Evolutionary conservation across 2,113 vertebrate genomes (phyloP).

Genomic region (Spheniscus mendiculus): DNA sequence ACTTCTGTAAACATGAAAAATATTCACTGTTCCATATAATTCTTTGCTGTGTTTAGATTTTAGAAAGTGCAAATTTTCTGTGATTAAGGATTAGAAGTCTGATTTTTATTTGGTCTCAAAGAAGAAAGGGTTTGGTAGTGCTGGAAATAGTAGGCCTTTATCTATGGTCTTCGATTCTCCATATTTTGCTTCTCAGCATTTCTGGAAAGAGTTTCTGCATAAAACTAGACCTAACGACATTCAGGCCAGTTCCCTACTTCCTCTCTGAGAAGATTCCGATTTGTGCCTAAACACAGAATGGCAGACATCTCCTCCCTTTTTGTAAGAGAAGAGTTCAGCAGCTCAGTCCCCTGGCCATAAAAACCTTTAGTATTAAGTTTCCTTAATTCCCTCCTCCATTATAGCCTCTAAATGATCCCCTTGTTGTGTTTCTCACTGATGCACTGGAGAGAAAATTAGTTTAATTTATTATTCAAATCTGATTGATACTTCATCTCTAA

Average conservation of each 20-base stretch:
- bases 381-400: not conserved
- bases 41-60: conserved; percentile 33
- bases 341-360: not conserved
- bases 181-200: not conserved
- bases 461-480: not conserved
- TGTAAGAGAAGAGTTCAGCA: not conserved
- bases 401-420: not conserved
- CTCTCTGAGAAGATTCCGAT: not conserved
- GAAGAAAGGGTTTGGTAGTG: conserved; percentile 23
- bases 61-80: conserved; percentile 44
- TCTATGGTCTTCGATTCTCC: not conserved
- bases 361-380: not conserved
- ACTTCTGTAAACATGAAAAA: conserved; percentile 56
- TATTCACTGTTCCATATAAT: conserved; percentile 12
- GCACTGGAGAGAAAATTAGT: not conserved
- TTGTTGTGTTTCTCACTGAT: not conserved
- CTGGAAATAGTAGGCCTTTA: not conserved
- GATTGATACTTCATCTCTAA: not conserved
- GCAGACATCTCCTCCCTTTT: not conserved
- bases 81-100: conserved; percentile 6
- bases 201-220: not conserved
- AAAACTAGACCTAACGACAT: not conserved
- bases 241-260: conserved; percentile 11
- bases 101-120: conserved; percentile 58
- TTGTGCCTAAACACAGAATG: not conserved